Base-by-base conservation (phyloP, 2,113 vertebrate species). In the Collichthys lucidus region DNA sequence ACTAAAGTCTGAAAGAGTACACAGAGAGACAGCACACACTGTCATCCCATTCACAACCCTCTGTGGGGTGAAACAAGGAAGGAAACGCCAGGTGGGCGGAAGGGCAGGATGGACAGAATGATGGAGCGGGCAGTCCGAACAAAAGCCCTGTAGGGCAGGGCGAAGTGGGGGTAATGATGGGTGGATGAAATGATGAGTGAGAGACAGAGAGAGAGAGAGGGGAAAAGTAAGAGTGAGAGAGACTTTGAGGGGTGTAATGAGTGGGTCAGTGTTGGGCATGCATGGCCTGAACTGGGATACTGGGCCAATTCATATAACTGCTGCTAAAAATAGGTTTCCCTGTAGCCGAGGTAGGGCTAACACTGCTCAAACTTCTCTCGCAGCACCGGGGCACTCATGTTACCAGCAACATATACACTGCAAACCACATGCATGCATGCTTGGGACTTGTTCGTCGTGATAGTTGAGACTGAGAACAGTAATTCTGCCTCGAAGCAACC, bases 261-360 rank as follows among this genome's bases (percentile, higher is more conserved):
- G 89, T 60, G 80, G 80, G 86, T 91, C 88, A 78, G 80, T 80
- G 77, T 83, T 83, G 85, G 80, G 86, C 79, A 91, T 90, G 88
- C 90, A 67, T 75, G 82, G 85, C 79, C 83, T 92, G 83, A 86
- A 83, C 90, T 79, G 81, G 89, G 86, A 94, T 91, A 93, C 93
- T 93, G 91, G 87, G 91, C 90, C 94, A 94, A 92, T 95, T 95
- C 94, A 95, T 95, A 92, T 93, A 94, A 95, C 93, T 88, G 87
- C 80, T 52, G 85, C 93, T 95, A 95, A 93, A 95, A 93, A 94
- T 95, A 95, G 90, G 73, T 69, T 87, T 79, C 70, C 87, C 75
- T 88, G 86, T 82, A 80, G 88, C 87, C 68, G 73, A 82, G 87
- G 76, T 86, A 81, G 73, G 79, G 79, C 77, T 82, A 31, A 40